Evolutionary conservation across 2,113 vertebrate species (phyloP), one percentile per base, ranked within the genome.

Genomic region (Grammomys surdaster): DNA sequence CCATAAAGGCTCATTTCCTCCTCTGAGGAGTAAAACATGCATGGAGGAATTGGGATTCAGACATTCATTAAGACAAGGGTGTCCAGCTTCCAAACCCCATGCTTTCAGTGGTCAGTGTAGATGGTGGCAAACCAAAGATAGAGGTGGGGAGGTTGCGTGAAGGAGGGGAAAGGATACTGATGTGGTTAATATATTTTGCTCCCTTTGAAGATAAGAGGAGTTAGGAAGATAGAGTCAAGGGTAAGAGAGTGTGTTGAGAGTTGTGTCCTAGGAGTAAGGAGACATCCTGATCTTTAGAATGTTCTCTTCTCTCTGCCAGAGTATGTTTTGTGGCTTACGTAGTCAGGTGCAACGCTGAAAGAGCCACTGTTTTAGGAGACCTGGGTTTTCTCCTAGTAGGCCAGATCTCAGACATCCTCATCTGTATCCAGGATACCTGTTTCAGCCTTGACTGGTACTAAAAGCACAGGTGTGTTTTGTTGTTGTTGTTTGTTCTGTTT

Each of bases 1-100:
- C 98, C 97, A 98, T 97, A 98, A 98, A 98, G 95, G 90, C 63
- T 97, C 95, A 82, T 96, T 97, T 94, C 48, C 65, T 89, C 75
- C 69, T 73, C 54, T 75, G 97, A 97, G 98, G 98, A 97, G 97
- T 95, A 96, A 98, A 97, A 97, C 56, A 86, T 97, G 87, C 54
- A 0, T 96, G 70, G 92, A 97, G 88, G 31, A 97, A 86, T 86
- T 67, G 95, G 93, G 97, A 98, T 76, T 80, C 97, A 95, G 58
- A 70, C 93, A 96, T 96, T 90, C 46, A 95, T 96, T 95, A 96
- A 95, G 96, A 77, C 80, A 87, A 82, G 36, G 94, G 94, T n/a
- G 95, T 77, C 86, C 43, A 0, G 76, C 89, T 60, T n/a, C 81
- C 33, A 93, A 80, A 88, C 75, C 22, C 88, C 1, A 14, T 82